phyloP scores from a whole-genome alignment of 1,140 invertebrate species.

The Euwallacea fornicatus region DNA sequence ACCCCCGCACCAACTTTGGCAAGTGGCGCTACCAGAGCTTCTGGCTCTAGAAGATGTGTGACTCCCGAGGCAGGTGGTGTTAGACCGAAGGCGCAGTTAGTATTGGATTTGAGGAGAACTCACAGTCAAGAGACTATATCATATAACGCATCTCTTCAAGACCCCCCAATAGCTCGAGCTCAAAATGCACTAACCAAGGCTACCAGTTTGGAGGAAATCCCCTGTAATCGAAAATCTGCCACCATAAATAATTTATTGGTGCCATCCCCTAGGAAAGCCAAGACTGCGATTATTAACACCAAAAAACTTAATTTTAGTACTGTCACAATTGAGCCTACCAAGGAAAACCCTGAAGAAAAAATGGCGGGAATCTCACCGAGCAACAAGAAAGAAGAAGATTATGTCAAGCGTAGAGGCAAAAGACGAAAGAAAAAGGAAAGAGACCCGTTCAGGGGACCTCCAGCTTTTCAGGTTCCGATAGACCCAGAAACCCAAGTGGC shows the following conservation, averaged over 20 bases:
- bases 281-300: conserved; percentile 15
- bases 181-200: conserved; percentile 43
- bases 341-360: conserved; percentile 18
- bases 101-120: conserved; percentile 60
- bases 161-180: conserved; percentile 46
- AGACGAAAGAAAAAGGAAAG: conserved; percentile 49
- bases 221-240: neutral
- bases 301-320: conserved; percentile 9
- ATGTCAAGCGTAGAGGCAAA: conserved; percentile 54
- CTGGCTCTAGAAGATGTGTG: conserved; percentile 55
- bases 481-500: conserved; percentile 64
- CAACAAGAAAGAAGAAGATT: conserved; percentile 43
- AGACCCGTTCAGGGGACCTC: conserved; percentile 56
- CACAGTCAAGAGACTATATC: conserved; percentile 58
- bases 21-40: conserved; percentile 58
- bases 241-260: conserved; percentile 19
- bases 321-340: conserved; percentile 18
- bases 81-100: conserved; percentile 50
- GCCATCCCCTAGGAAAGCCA: conserved; percentile 34
- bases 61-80: conserved; percentile 55
- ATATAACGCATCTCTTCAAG: conserved; percentile 27
- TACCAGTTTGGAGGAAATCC: conserved; percentile 37
- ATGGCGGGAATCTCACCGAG: conserved; percentile 8
- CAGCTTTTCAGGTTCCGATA: conserved; percentile 55
- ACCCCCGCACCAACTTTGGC: conserved; percentile 73